Conservation (phyloP, 2,113 vertebrate species). For the Odontophorus gujanensis region DNA sequence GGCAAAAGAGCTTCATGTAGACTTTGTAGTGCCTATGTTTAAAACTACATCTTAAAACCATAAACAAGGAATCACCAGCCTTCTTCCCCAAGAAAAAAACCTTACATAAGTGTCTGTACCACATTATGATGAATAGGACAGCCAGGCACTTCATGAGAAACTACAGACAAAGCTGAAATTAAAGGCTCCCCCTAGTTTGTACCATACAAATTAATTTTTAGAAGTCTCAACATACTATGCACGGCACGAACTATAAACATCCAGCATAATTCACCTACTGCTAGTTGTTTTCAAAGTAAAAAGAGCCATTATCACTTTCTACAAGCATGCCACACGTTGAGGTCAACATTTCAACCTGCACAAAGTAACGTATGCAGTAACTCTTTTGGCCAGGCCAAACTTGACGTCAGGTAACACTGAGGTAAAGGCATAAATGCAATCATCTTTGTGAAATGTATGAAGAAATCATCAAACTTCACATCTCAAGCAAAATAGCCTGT, state of each 20-base stretch:
- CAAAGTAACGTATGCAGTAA: neutral
- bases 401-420: neutral
- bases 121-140: neutral
- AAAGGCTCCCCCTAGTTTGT: neutral
- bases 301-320: neutral
- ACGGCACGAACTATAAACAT: neutral
- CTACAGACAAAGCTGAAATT: neutral
- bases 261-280: neutral
- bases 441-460: neutral
- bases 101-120: neutral
- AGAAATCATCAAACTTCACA: neutral
- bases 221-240: neutral
- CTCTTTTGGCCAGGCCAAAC: neutral
- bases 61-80: neutral
- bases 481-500: neutral
- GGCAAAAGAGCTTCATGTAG: neutral
- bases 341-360: neutral
- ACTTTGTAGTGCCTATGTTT: neutral
- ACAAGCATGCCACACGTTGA: neutral
- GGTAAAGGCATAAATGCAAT: neutral
- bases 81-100: neutral
- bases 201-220: neutral
- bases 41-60: neutral
- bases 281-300: neutral
- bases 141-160: neutral